Conservation (phyloP, 92 coral and sea anemone genomes). For the Galaxea fascicularis region DNA sequence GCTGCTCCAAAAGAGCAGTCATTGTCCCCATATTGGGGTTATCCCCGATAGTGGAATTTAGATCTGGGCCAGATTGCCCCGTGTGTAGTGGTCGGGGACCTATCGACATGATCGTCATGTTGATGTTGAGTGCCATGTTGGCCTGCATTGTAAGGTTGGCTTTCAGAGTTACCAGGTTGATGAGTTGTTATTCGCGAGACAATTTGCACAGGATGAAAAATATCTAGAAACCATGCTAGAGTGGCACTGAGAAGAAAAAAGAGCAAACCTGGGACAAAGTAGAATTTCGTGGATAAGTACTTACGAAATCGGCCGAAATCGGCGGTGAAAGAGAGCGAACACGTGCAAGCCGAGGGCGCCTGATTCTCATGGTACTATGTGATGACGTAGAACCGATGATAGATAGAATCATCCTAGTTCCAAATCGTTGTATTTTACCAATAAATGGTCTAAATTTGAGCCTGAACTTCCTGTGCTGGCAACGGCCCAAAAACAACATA, state of each 20-base stretch:
- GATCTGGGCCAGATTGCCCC: neutral
- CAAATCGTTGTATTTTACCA: no score
- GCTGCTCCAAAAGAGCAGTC: neutral
- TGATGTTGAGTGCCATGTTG: neutral
- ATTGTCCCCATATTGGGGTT: neutral
- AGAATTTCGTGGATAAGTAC: neutral
- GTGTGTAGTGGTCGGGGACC: neutral
- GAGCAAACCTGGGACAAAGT: neutral
- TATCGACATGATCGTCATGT: neutral
- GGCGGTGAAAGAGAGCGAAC: neutral
- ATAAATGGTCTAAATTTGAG: no score
- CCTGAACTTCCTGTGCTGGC: no score
- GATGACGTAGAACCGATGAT: neutral
- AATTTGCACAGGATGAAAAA: neutral
- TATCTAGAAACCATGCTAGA: neutral
- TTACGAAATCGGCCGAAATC: neutral
- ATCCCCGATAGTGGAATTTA: neutral
- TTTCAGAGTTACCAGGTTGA: neutral
- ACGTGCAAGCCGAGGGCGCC: neutral
- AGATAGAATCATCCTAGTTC: slow-evolving; percentile 7
- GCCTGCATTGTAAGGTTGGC: neutral
- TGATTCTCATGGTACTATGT: neutral
- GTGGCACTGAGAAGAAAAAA: neutral
- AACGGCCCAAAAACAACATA: no score
- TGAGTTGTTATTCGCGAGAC: neutral